Evolutionary conservation across 2,113 vertebrate genomes (phyloP).

Genomic region (Bothrops jararaca): DNA sequence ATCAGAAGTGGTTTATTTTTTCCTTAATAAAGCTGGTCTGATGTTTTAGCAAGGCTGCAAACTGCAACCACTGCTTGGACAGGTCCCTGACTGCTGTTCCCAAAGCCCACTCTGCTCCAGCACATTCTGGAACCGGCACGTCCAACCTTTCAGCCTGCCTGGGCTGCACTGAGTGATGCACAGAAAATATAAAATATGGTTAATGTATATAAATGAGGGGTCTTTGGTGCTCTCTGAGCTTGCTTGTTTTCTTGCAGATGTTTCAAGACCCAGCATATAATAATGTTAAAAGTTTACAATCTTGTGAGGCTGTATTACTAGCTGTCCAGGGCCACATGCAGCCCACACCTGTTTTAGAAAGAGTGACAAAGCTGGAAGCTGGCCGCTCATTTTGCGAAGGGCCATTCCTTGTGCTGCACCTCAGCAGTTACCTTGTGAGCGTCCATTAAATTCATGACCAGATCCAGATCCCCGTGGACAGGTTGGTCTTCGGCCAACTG

Average conservation of each 20-base stretch:
- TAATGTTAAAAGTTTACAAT: not conserved
- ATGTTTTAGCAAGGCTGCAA: not conserved
- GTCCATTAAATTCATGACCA: slow-evolving; percentile 98
- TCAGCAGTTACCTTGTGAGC: slow-evolving; percentile 86
- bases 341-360: not conserved
- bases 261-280: not conserved
- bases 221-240: not conserved
- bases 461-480: slow-evolving; percentile 92
- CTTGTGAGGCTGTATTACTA: not conserved
- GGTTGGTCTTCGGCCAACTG: slow-evolving; percentile 94
- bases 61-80: not conserved
- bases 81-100: not conserved
- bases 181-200: not conserved
- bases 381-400: not conserved
- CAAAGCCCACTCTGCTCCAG: not conserved
- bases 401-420: not conserved
- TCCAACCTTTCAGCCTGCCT: not conserved
- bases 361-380: not conserved
- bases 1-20: not conserved
- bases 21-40: not conserved
- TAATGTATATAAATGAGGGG: not conserved
- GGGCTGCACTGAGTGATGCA: not conserved
- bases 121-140: not conserved
- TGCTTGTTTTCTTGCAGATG: not conserved
- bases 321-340: not conserved